phyloP scores from a whole-genome alignment of 2,888 invertebrate species.

The Erebia palarica region DNA sequence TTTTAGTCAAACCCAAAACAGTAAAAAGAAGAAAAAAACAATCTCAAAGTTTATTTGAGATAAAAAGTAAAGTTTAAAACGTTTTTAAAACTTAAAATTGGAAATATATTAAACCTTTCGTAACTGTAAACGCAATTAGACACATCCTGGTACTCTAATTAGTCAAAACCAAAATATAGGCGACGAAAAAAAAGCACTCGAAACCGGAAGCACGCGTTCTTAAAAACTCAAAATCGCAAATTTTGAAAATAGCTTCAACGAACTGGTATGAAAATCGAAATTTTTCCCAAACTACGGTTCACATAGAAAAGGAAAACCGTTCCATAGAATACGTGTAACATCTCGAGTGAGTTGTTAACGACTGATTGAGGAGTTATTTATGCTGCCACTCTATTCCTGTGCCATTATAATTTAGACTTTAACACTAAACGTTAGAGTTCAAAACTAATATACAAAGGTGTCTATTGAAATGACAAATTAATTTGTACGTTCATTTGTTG shows the following conservation, averaged over 20 bases:
- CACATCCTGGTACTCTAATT: background rate
- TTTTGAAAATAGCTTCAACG: background rate
- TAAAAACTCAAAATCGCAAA: background rate
- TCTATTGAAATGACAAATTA: background rate
- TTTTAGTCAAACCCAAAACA: too few species aligned
- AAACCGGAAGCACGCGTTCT: background rate
- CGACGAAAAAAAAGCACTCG: background rate
- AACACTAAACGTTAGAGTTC: conserved; percentile 25
- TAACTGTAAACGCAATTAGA: background rate
- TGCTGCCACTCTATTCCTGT: conserved; percentile 19
- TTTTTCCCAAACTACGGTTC: conserved; percentile 5
- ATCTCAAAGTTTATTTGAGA: background rate
- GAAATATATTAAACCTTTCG: too few species aligned
- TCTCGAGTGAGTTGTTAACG: conserved; percentile 50
- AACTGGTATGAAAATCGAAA: background rate
- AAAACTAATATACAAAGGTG: conserved; percentile 14
- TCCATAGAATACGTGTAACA: conserved; percentile 46
- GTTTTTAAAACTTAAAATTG: too few species aligned
- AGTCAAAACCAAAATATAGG: background rate
- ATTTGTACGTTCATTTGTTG: background rate
- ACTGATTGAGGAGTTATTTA: conserved; percentile 51
- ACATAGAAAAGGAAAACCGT: conserved; percentile 10
- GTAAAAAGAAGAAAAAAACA: background rate
- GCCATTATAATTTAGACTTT: conserved; percentile 16
- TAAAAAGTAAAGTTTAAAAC: background rate